These are phyloP conservation scores for Paragorgia papillata DNA, from an alignment of 92 coral and sea anemone genomes.

Conservation along the genomic window DNA sequence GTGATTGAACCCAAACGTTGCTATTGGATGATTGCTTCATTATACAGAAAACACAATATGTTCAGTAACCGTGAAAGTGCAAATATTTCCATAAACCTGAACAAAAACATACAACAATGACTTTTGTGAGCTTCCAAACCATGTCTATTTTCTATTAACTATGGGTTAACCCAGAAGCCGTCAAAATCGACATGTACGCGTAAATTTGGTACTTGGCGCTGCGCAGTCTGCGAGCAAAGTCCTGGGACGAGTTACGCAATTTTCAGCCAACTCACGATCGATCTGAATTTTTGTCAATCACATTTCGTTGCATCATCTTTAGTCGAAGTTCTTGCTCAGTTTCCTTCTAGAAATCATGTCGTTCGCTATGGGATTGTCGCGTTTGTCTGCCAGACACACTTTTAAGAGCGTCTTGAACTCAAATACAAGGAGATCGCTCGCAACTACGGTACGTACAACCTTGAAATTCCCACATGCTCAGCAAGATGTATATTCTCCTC, in stretches of 20 bases:
- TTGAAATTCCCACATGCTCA: background rate
- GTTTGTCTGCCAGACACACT: slow-evolving; percentile 5
- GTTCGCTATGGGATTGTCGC: slow-evolving; percentile 31
- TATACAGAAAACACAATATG: too few species aligned
- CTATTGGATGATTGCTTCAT: too few species aligned
- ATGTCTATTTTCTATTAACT: too few species aligned
- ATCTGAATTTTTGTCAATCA: background rate
- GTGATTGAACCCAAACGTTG: too few species aligned
- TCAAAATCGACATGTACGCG: too few species aligned
- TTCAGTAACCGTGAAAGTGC: too few species aligned
- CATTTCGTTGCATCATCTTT: slow-evolving; percentile 20
- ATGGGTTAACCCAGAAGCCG: too few species aligned
- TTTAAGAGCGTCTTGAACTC: slow-evolving; percentile 10
- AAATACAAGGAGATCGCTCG: background rate
- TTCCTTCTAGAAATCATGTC: slow-evolving; percentile 21
- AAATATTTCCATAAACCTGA: too few species aligned
- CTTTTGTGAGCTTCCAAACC: too few species aligned
- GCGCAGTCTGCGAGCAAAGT: too few species aligned
- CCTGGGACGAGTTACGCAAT: slow-evolving; percentile 23
- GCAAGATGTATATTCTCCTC: background rate
- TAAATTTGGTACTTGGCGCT: too few species aligned
- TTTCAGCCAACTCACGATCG: background rate
- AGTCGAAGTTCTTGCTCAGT: background rate
- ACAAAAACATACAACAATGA: too few species aligned
- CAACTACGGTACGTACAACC: background rate